Evolutionary conservation across 2,888 invertebrate genomes (phyloP).

Genomic region (Lysandra coridon): DNA sequence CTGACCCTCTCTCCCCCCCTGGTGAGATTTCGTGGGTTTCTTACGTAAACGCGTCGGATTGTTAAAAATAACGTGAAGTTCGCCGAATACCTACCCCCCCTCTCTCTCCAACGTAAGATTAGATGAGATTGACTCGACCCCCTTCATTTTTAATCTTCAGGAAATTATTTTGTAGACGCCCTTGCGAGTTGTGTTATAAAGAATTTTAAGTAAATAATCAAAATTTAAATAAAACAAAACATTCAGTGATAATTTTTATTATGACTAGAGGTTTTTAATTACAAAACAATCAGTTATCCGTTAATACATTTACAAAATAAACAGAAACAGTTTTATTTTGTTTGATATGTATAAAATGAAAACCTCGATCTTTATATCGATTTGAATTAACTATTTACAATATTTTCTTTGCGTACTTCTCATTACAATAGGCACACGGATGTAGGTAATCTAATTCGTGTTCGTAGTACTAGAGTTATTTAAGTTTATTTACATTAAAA

Average conservation of each 20-base stretch:
- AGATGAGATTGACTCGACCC: too few relatives aligned
- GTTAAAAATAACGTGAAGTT: too few relatives aligned
- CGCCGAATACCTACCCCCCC: too few relatives aligned
- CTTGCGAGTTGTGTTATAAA: too few relatives aligned
- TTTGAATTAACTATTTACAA: conserved; percentile 46
- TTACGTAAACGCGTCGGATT: too few relatives aligned
- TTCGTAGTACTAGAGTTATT: conserved; percentile 40
- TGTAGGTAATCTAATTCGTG: conserved; percentile 55
- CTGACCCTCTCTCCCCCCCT: too few relatives aligned
- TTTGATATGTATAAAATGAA: conserved; percentile 78
- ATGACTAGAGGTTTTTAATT: conserved; percentile 86
- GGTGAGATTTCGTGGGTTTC: too few relatives aligned
- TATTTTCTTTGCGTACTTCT: conserved; percentile 43
- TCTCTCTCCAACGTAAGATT: too few relatives aligned
- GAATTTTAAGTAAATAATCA: too few relatives aligned
- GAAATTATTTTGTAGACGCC: too few relatives aligned
- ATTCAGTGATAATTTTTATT: conserved; percentile 80
- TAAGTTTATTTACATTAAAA: conserved; percentile 53
- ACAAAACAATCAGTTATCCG: conserved; percentile 78
- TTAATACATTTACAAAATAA: conserved; percentile 66
- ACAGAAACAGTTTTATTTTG: conserved; percentile 61
- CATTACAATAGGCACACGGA: conserved; percentile 68
- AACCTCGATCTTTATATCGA: conserved; percentile 61
- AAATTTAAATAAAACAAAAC: conserved; percentile 49
- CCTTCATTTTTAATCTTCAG: too few relatives aligned